phyloP scores from a whole-genome alignment of 1,140 invertebrate species.

The Philopotamus ludificatus region DNA sequence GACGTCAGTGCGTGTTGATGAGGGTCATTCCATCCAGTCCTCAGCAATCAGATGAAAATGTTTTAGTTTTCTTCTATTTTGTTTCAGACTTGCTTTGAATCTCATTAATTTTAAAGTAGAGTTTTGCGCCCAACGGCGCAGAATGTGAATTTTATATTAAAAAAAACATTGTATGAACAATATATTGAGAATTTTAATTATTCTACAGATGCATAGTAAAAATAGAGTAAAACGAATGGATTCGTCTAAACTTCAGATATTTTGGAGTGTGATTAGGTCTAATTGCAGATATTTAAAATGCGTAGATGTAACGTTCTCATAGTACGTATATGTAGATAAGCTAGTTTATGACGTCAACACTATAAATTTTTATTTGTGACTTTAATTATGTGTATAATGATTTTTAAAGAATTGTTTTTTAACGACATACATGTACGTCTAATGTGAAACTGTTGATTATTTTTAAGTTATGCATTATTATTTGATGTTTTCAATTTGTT shows the following conservation, averaged over 20 bases:
- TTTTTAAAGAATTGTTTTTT: no score
- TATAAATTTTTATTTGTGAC: no score
- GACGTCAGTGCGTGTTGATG: not conserved
- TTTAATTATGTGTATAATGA: no score
- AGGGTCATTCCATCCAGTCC: not conserved
- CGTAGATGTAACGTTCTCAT: no score
- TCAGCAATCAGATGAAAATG: not conserved
- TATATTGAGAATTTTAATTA: no score
- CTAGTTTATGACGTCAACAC: no score
- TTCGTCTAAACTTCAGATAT: conserved; percentile 23
- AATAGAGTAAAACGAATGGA: no score
- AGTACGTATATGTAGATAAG: no score
- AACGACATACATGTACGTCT: no score
- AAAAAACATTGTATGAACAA: conserved; percentile 1
- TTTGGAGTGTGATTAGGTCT: conserved; percentile 14
- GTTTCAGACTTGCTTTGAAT: not conserved
- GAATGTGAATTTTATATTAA: conserved; percentile 18
- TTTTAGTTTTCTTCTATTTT: not conserved
- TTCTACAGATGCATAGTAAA: no score
- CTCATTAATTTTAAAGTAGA: not conserved
- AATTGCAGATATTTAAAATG: not conserved
- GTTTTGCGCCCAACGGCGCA: not conserved
- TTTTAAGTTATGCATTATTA: conserved; percentile 37
- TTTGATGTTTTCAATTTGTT: conserved; percentile 30
- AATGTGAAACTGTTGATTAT: conserved; percentile 33